Conservation (phyloP, 2,888 invertebrate genomes). For the Hypena proboscidalis region DNA sequence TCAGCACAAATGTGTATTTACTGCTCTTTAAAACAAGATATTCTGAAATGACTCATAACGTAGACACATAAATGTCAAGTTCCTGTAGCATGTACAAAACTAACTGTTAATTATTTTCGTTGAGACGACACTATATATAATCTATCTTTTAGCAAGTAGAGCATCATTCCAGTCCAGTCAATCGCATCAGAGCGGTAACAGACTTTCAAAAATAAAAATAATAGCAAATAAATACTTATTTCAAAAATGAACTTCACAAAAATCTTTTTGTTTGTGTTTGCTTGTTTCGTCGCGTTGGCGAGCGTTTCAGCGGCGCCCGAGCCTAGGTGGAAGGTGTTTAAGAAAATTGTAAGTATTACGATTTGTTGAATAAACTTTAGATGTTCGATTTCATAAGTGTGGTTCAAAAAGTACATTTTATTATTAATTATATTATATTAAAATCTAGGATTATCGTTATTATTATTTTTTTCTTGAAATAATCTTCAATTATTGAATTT, state of each 20-base stretch:
- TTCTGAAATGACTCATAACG: background rate
- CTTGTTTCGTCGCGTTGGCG: constrained; percentile 48
- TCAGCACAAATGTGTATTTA: background rate
- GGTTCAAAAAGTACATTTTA: too few relatives aligned
- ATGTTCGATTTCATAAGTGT: too few relatives aligned
- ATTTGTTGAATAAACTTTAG: too few relatives aligned
- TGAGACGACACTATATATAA: too few relatives aligned
- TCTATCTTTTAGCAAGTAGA: constrained; percentile 12
- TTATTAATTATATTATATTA: too few relatives aligned
- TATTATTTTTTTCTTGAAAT: too few relatives aligned
- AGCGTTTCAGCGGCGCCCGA: constrained; percentile 50
- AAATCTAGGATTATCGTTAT: too few relatives aligned
- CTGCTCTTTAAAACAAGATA: background rate
- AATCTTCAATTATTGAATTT: too few relatives aligned
- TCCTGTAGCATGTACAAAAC: background rate
- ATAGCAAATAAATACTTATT: background rate
- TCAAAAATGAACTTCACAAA: constrained; percentile 56
- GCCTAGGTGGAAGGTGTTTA: constrained; percentile 59
- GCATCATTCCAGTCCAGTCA: constrained; percentile 25
- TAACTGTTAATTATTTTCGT: too few relatives aligned
- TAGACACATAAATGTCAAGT: background rate
- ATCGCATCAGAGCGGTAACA: background rate
- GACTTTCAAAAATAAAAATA: background rate
- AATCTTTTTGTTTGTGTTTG: constrained; percentile 55
- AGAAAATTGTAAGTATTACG: constrained; percentile 61